Evolutionary conservation across 2,888 invertebrate species (phyloP).

Genomic region (Vanessa cardui): DNA sequence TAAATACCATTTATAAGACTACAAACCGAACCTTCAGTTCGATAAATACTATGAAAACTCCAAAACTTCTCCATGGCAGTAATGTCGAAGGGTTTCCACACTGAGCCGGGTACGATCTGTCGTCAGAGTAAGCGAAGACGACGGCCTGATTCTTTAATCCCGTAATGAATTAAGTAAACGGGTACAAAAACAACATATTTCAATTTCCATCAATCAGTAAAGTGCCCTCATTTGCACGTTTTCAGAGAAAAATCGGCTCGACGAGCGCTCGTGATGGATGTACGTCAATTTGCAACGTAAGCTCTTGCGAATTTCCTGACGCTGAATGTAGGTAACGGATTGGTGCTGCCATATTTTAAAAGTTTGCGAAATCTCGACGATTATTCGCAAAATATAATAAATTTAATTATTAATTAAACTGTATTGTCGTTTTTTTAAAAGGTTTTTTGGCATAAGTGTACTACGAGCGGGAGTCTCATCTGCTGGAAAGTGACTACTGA

Average conservation of each 20-base stretch:
- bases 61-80: no score
- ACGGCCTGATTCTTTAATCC: background rate
- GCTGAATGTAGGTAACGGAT: background rate
- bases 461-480: no score
- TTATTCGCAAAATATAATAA: background rate
- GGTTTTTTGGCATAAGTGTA: no score
- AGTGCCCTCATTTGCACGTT: constrained; percentile 10
- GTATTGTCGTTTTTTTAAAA: no score
- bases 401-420: no score
- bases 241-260: background rate
- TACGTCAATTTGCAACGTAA: constrained; percentile 12
- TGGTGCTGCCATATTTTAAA: background rate
- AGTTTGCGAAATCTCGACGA: background rate
- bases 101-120: no score
- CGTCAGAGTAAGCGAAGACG: no score
- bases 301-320: constrained; percentile 2
- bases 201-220: constrained; percentile 9
- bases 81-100: no score
- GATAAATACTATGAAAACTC: no score
- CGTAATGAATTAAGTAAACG: background rate
- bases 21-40: no score
- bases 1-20: no score
- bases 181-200: constrained; percentile 8
- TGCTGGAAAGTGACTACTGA: no score
- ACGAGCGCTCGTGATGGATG: constrained; percentile 4